Percentiles rank a stretch among this genome's conserved stretches.
phyloP scores from a whole-genome alignment of 2,888 invertebrate genomes.

The Saturnia japonica region DNA sequence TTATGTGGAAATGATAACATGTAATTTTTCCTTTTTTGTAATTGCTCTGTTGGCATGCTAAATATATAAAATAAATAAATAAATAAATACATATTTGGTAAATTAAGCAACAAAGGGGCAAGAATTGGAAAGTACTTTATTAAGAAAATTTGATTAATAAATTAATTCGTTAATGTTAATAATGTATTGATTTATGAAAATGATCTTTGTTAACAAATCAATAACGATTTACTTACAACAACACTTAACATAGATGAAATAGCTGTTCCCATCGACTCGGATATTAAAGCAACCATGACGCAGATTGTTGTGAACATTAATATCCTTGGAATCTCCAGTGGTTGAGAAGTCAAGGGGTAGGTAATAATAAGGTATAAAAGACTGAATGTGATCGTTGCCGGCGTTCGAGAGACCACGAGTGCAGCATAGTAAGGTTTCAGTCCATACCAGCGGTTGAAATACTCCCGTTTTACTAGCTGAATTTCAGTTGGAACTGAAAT shows the following conservation, averaged over 20 bases:
- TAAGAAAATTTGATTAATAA: no score
- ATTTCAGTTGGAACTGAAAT: slow-evolving; percentile 88
- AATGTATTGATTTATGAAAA: background rate
- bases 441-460: slow-evolving; percentile 93
- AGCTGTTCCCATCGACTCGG: slow-evolving; percentile 89
- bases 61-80: no score
- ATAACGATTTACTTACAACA: slow-evolving; percentile 83
- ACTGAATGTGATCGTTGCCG: slow-evolving; percentile 86
- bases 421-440: slow-evolving; percentile 90
- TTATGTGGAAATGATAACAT: no score
- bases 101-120: no score
- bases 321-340: slow-evolving; percentile 85
- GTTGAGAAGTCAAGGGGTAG: slow-evolving; percentile 89
- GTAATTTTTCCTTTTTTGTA: no score
- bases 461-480: slow-evolving; percentile 88
- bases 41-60: no score
- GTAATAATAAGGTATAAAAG: slow-evolving; percentile 86
- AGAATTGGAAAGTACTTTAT: no score
- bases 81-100: no score
- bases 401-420: slow-evolving; percentile 86
- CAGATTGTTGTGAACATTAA: slow-evolving; percentile 87
- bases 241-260: slow-evolving; percentile 88
- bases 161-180: background rate
- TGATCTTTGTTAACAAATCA: background rate
- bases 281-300: slow-evolving; percentile 87